Evolutionary conservation across 2,888 invertebrate genomes (phyloP), one percentile per base, ranked within the genome.

Genomic region (Netelia melanura): DNA sequence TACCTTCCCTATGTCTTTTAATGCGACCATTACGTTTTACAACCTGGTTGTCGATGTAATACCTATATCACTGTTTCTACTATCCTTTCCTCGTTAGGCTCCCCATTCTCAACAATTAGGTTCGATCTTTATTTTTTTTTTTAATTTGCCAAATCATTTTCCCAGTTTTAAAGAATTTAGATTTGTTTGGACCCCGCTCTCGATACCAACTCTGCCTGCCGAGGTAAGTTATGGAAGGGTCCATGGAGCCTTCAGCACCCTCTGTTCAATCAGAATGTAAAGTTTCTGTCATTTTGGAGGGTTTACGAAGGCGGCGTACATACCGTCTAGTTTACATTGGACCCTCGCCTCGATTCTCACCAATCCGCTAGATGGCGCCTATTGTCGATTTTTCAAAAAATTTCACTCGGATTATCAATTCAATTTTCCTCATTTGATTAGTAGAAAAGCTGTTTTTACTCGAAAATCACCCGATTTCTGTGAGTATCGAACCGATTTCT

Each of bases 1-100:
- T 52, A 23, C 44, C 74, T 76, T 65, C 56, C 48, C 48, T 67
- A 23, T 65, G 25, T 75, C 70, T 71, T 71, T 75, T 80, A 83
- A 79, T 79, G 65, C 30, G 64, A 71, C 17, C 79, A 71, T 83
- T 79, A 80, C 30, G 38, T 83, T 83, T 80, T 76, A 83, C 25
- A 56, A 56, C 58, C 65, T 43, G 1, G 21, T 65, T 25, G n/a
- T 83, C 75, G 54, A 80, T 65, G 75, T 80, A 71, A 79, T 56
- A 54, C 52, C 58, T 74, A 65, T 54, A 30, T 23, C 44, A 43
- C 62, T 30, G 44, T 56, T 62, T 56, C 44, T 14, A 65, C 21
- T n/a, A 17, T 58, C 9, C 9, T 58, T 58, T 8, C 21, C 17
- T 21, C 17, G 58, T 6, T 5, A 21, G 17, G 9, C 17, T 58